Evolutionary conservation across 2,888 invertebrate species (phyloP).

Genomic region (Meloe dianella): DNA sequence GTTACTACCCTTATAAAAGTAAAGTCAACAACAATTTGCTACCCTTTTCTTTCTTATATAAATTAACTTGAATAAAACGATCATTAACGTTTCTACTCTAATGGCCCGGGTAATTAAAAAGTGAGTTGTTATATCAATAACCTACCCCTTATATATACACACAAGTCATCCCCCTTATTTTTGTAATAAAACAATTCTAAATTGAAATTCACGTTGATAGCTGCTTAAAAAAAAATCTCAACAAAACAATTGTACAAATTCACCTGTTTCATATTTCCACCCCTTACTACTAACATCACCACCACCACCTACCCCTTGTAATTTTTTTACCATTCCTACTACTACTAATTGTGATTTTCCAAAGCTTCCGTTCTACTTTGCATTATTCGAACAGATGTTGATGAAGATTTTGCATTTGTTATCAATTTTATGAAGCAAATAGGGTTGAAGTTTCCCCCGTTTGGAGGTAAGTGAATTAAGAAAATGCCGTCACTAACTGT

Average conservation of each 20-base stretch:
- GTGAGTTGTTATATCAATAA: constrained; percentile 17
- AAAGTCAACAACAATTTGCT: neutral
- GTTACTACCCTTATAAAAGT: neutral
- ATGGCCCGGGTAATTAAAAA: constrained; percentile 29
- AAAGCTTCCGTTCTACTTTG: neutral
- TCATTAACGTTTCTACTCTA: constrained; percentile 19
- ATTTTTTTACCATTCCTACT: neutral
- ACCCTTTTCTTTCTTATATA: neutral
- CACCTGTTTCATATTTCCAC: neutral
- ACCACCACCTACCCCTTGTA: no score
- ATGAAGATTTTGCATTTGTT: neutral
- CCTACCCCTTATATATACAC: neutral
- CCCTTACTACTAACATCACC: neutral
- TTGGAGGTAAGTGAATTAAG: constrained; percentile 1
- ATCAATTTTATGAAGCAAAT: neutral
- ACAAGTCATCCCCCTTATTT: neutral
- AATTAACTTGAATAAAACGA: neutral
- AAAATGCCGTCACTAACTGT: neutral
- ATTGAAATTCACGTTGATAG: neutral
- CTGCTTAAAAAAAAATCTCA: neutral
- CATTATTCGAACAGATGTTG: neutral
- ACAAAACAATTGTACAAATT: neutral
- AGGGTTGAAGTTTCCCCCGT: neutral
- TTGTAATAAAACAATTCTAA: neutral
- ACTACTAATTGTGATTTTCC: neutral